Evolutionary conservation across 2,113 vertebrate species (phyloP).

Genomic region (Ramphastos sulfuratus): DNA sequence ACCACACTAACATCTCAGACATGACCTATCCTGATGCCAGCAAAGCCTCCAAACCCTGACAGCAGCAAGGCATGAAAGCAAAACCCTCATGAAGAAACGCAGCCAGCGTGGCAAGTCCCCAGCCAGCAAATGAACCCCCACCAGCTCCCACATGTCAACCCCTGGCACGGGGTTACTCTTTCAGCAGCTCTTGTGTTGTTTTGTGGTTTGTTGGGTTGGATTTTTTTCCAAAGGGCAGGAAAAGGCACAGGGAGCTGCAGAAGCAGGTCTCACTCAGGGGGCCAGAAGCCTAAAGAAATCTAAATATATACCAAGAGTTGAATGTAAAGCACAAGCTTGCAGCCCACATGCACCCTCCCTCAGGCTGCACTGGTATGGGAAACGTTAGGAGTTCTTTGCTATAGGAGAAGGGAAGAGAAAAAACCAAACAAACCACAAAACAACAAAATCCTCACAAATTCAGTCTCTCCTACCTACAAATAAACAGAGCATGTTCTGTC

Average conservation of each 20-base stretch:
- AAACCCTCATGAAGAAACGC: not conserved
- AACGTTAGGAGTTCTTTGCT: conserved; percentile 47
- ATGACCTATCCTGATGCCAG: not conserved
- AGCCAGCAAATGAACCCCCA: not conserved
- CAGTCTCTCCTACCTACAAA: conserved; percentile 27
- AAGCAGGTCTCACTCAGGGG: conserved; percentile 43
- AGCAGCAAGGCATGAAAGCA: not conserved
- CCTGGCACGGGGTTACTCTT: not conserved
- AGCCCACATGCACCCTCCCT: conserved; percentile 61
- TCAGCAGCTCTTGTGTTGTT: not conserved
- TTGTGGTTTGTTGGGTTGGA: not conserved
- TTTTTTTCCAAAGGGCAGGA: not conserved
- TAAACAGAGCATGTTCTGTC: not conserved
- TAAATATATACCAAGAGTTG: conserved; percentile 49
- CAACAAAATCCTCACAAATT: not conserved
- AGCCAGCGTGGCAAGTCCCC: fast-evolving
- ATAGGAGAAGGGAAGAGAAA: not conserved
- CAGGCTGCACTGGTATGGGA: not conserved
- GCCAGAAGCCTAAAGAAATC: conserved; percentile 54
- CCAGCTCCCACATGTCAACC: not conserved
- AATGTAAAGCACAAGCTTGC: conserved; percentile 58
- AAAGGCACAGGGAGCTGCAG: conserved; percentile 20
- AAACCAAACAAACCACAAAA: not conserved
- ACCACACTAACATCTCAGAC: not conserved
- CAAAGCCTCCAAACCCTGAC: not conserved